Base-by-base conservation (phyloP, 1,140 invertebrate genomes). In the Paralvinella palmiformis region DNA sequence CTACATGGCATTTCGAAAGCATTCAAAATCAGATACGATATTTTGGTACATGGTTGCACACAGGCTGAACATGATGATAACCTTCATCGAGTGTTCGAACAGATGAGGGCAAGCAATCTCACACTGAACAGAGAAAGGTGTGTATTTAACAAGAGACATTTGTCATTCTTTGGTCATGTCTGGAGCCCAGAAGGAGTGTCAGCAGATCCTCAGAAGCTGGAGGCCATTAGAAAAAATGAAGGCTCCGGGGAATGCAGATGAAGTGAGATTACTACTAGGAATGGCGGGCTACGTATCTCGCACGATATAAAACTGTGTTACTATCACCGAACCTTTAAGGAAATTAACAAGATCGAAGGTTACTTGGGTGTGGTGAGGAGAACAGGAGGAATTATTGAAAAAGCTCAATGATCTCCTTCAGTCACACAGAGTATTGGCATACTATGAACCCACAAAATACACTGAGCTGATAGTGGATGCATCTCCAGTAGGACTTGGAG, bases 331-430 rank as follows among this genome's bases (percentile, higher is more conserved):
- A 50, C 45, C 45, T 50, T 50, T 50, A 24, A 50, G 45, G 45
- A 50, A 50, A 50, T 24, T 50, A 24, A 68, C 13, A 37, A 36
- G 1, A 32, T 68, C 15, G 15, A 17, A 35, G 58, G 59, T 1
- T 36, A 60, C 13, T n/a, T 35, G 27, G 59, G 64, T 24, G 64
- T 56, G 15, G n/a, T 35, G 1, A 68, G 66, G 20, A 60, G 22
- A 33, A 57, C 29, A 31, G 67, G 66, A 15, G 59, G 62, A 31
- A 68, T 68, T 1, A 1, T 68, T 4, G 50, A 50, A 50, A 24
- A 50, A 50, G 45, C 45, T 50, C 45, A n/a, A 50, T 50, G 45
- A 50, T 50, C n/a, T n/a, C n/a, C n/a, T n/a, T n/a, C n/a, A n/a
- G n/a, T n/a, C n/a, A n/a, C n/a, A n/a, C n/a, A n/a, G 17, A 50